Conservation (phyloP, 2,113 vertebrate genomes). For the Sebastes schlegelii region DNA sequence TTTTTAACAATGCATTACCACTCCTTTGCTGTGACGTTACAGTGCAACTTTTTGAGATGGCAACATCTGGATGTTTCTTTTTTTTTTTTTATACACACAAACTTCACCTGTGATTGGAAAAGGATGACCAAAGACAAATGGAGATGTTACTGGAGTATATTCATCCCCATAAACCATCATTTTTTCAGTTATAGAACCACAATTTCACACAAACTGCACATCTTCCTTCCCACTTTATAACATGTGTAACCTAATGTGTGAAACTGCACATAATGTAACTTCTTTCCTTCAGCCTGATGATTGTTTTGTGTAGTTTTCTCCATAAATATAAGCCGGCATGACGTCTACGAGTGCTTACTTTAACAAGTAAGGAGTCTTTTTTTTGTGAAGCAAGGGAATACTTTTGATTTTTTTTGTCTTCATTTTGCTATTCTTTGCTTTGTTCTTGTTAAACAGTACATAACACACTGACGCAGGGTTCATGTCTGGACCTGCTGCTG, state of each 20-base stretch:
- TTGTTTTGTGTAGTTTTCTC: conserved; percentile 26
- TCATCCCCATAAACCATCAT: background rate
- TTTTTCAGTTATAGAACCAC: background rate
- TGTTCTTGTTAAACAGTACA: background rate
- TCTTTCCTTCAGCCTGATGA: conserved; percentile 1
- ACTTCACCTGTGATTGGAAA: background rate
- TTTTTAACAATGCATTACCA: conserved; percentile 46
- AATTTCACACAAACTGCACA: background rate
- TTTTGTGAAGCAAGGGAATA: background rate
- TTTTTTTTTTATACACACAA: background rate
- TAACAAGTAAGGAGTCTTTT: background rate
- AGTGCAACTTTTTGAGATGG: background rate
- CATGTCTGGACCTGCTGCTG: conserved; percentile 66
- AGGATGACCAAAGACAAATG: background rate
- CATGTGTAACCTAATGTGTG: conserved; percentile 31
- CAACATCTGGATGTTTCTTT: conserved; percentile 6
- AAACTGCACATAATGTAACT: conserved; percentile 31
- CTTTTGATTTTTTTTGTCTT: background rate
- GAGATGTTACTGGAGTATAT: background rate
- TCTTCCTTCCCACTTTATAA: conserved; percentile 3
- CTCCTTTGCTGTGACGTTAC: conserved; percentile 22
- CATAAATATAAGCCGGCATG: conserved; percentile 36
- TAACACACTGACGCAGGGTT: conserved; percentile 26
- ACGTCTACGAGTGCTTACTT: conserved; percentile 18
- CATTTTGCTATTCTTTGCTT: background rate